Evolutionary conservation across 1,140 invertebrate species (phyloP).

Genomic region (Tetramorium parvispinum): DNA sequence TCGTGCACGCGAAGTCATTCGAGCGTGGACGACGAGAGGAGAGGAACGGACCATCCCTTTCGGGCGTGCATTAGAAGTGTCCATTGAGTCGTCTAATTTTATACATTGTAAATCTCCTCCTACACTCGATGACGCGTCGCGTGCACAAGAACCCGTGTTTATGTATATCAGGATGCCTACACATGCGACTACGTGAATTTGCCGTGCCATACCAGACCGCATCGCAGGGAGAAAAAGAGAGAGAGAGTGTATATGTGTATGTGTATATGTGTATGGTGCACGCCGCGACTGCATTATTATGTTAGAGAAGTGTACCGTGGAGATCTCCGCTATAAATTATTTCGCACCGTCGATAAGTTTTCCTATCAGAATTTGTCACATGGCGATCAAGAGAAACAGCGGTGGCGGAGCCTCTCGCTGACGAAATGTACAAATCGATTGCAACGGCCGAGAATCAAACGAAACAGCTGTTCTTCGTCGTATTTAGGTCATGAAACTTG

Average conservation of each 20-base stretch:
- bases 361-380: constrained; percentile 58
- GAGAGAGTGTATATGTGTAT: not conserved
- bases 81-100: constrained; percentile 59
- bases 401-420: constrained; percentile 47
- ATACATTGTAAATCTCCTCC: constrained; percentile 75
- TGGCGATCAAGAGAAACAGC: constrained; percentile 34
- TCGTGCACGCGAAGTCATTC: not conserved
- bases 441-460: constrained; percentile 16
- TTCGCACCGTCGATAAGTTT: constrained; percentile 50
- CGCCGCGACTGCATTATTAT: constrained; percentile 14
- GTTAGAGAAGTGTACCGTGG: constrained; percentile 26
- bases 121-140: constrained; percentile 68
- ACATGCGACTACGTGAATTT: constrained; percentile 55
- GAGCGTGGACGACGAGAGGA: constrained; percentile 46
- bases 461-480: constrained; percentile 39
- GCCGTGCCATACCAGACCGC: not conserved
- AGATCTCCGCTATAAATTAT: constrained; percentile 68
- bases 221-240: not conserved
- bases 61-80: constrained; percentile 1
- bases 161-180: constrained; percentile 67
- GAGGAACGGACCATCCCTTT: constrained; percentile 9
- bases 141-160: constrained; percentile 45
- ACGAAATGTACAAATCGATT: constrained; percentile 66
- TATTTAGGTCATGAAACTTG: constrained; percentile 66
- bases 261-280: not conserved